Conservation (phyloP, 2,113 vertebrate species). For the Ondatra zibethicus region DNA sequence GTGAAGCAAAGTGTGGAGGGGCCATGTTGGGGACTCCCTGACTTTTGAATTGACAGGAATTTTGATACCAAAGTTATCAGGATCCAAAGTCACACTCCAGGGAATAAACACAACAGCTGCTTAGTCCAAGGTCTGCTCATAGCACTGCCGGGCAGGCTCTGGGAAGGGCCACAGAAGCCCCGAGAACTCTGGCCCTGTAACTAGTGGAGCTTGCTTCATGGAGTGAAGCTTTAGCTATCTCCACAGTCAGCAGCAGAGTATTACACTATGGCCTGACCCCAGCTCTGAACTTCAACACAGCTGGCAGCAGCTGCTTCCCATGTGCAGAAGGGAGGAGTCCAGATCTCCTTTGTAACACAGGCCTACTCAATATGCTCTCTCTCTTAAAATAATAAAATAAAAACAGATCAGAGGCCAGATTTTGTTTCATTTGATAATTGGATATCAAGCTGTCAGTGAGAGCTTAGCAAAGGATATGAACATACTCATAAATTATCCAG, state of each 20-base stretch:
- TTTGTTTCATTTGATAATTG: constrained; percentile 66
- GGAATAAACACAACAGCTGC: background rate
- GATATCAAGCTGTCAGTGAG: constrained; percentile 63
- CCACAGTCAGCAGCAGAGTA: background rate
- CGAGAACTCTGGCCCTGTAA: background rate
- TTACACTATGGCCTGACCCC: background rate
- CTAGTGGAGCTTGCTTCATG: background rate
- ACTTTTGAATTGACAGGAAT: background rate
- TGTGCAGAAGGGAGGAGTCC: background rate
- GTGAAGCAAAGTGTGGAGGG: background rate
- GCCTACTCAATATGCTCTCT: background rate
- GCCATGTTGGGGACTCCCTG: background rate
- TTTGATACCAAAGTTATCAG: background rate
- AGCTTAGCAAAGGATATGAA: constrained; percentile 61
- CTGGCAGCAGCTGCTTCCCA: constrained; percentile 28
- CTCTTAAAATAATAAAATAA: background rate
- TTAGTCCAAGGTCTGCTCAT: background rate
- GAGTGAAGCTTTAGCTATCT: rapidly evolving
- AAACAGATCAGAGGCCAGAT: background rate
- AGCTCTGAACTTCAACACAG: constrained; percentile 23
- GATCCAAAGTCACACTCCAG: background rate
- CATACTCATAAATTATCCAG: constrained; percentile 32
- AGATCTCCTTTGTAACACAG: background rate
- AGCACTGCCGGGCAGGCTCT: background rate
- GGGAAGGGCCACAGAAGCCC: background rate